phyloP scores from a whole-genome alignment of 23 tunicate species.

The Styela clava region DNA sequence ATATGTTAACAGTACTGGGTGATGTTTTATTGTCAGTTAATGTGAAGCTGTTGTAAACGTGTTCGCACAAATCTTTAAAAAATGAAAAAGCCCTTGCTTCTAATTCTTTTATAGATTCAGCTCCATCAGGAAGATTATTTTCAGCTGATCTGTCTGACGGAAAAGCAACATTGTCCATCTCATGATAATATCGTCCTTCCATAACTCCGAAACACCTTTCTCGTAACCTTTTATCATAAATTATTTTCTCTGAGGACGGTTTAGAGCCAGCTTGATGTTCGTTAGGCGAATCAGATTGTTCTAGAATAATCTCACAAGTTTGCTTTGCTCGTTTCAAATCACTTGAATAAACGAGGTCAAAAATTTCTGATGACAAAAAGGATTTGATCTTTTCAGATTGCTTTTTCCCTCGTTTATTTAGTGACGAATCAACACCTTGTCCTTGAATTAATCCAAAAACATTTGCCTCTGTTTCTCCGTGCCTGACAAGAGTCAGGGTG shows the following conservation, averaged over 20 bases:
- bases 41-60: not conserved
- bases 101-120: slow-evolving; percentile 13
- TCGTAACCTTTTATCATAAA: not conserved
- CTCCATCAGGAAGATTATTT: slow-evolving; percentile 2
- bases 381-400: not conserved
- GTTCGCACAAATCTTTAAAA: slow-evolving; percentile 1
- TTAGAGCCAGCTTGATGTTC: not conserved
- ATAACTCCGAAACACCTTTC: slow-evolving; percentile 20
- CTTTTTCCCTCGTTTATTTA: not conserved
- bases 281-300: not conserved
- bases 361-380: slow-evolving; percentile 1
- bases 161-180: slow-evolving; percentile 10
- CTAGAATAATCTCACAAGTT: slow-evolving; percentile 10
- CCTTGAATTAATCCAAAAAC: slow-evolving; percentile 18
- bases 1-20: not conserved
- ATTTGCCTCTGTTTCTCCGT: slow-evolving; percentile 28
- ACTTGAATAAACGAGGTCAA: slow-evolving; percentile 20
- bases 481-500: slow-evolving; percentile 19
- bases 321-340: slow-evolving; percentile 24
- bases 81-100: not conserved
- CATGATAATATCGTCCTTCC: slow-evolving; percentile 29
- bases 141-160: slow-evolving; percentile 1
- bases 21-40: not conserved
- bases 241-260: not conserved
- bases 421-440: slow-evolving; percentile 26